Evolutionary conservation across 2,888 invertebrate species (phyloP).

Genomic region (Azorinus chamasolen): DNA sequence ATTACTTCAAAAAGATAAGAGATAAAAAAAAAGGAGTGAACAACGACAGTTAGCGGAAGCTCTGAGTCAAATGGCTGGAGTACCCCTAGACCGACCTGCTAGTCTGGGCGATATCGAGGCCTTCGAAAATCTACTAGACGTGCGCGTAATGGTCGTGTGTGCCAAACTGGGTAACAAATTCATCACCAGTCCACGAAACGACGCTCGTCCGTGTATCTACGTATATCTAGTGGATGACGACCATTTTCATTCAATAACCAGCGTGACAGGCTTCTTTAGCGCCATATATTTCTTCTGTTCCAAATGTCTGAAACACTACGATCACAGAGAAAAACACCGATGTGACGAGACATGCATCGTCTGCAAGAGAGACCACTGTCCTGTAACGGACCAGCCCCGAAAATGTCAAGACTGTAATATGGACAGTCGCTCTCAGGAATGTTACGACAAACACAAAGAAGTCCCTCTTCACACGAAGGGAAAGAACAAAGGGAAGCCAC

Average conservation of each 20-base stretch:
- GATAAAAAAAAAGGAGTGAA: constrained; percentile 6
- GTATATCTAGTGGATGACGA: constrained; percentile 36
- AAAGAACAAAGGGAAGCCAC: constrained; percentile 11
- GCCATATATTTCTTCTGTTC: constrained; percentile 23
- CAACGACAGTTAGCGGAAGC: constrained; percentile 33
- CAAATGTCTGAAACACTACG: constrained; percentile 14
- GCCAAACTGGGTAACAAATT: constrained; percentile 31
- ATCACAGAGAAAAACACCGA: no score
- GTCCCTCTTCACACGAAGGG: neutral
- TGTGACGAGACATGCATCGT: constrained; percentile 28
- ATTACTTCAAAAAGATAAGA: constrained; percentile 6
- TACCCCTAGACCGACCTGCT: constrained; percentile 23
- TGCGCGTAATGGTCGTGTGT: constrained; percentile 31
- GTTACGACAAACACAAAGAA: constrained; percentile 4
- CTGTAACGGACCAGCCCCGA: neutral
- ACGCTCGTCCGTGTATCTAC: constrained; percentile 28
- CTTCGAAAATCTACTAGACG: constrained; percentile 18
- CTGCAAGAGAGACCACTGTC: constrained; percentile 14
- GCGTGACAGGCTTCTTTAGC: constrained; percentile 30
- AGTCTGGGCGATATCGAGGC: constrained; percentile 16
- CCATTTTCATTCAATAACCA: no score
- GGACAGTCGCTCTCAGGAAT: constrained; percentile 7
- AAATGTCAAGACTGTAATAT: constrained; percentile 14
- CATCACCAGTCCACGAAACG: constrained; percentile 9
- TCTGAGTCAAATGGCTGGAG: constrained; percentile 14